Evolutionary conservation across 2,797 vertebrate species (phyloP).

Genomic region (Brachymystax lenok): DNA sequence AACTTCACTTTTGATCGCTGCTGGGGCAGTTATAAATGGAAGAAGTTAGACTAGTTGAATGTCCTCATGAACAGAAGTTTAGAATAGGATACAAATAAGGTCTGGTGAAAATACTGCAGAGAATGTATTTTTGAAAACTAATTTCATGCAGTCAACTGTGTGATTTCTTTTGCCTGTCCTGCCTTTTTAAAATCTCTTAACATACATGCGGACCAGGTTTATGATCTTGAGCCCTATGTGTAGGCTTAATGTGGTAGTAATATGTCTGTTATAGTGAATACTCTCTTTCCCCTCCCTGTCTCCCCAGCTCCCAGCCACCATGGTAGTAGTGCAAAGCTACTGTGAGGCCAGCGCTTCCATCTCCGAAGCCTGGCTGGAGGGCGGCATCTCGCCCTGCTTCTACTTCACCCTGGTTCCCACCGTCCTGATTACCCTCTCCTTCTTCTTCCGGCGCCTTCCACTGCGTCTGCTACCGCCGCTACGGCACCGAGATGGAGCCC

Average conservation of each 20-base stretch:
- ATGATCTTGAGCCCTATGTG: background rate
- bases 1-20: background rate
- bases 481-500: conserved; percentile 81
- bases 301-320: conserved; percentile 57
- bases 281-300: background rate
- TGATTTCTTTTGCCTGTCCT: background rate
- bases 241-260: background rate
- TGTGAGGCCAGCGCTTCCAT: conserved; percentile 85
- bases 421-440: conserved; percentile 75
- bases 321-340: conserved; percentile 80
- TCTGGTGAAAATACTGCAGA: background rate
- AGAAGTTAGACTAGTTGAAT: background rate
- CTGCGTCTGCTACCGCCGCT: conserved; percentile 79
- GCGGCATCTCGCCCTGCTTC: conserved; percentile 90
- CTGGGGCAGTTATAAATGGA: background rate
- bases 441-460: conserved; percentile 85
- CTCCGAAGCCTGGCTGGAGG: conserved; percentile 83
- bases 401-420: conserved; percentile 90
- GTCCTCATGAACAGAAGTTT: background rate
- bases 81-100: background rate
- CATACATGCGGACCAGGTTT: background rate
- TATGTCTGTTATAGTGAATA: background rate
- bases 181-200: background rate
- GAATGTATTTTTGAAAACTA: too few relatives aligned
- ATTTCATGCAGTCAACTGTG: background rate